Base-by-base conservation (phyloP, 2,888 invertebrate species). In the Dolichopus griseipennis region DNA sequence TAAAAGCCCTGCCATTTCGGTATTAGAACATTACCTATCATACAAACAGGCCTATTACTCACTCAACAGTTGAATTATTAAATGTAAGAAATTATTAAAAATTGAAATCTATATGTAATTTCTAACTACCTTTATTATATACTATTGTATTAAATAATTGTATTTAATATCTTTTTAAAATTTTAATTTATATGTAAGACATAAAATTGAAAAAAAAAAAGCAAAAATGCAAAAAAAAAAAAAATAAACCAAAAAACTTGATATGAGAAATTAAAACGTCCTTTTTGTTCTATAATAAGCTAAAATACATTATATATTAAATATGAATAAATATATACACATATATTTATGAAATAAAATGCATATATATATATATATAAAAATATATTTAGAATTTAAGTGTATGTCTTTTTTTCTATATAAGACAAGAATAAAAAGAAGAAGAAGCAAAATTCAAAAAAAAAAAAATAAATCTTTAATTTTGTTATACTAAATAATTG, bases 241-340 rank as follows among this genome's bases (percentile, higher is more conserved):
- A 52, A 15, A 52, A 52, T 18, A 15, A 52, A 52, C 9, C 52
- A 12, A 52, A 52, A 37, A 52, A 52, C 52, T 52, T 52, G 52
- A 52, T 52, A 52, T 52, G 52, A 52, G 52, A 52, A 52, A 52
- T 52, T 52, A 52, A 52, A 52, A 52, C 52, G 52, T 52, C 52
- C 52, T 52, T 52, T 52, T 52, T 52, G 52, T 52, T 52, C 52
- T 52, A 27, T 27, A 52, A 52, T 52, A 52, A 52, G 52, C 52
- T 52, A 52, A 52, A 52, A 52, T 41, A 41, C 41, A 41, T 41
- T n/a, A 41, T 41, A 41, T 41, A 41, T 41, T 41, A 41, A 41
- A 12, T 12, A 41, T 41, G 8, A 41, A 41, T 9, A 41, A 41
- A 41, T 41, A 41, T 41, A 41, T 41, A 41, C 8, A 41, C 41